Conservation (phyloP, 2,888 invertebrate species). For the Tridacna gigas region DNA sequence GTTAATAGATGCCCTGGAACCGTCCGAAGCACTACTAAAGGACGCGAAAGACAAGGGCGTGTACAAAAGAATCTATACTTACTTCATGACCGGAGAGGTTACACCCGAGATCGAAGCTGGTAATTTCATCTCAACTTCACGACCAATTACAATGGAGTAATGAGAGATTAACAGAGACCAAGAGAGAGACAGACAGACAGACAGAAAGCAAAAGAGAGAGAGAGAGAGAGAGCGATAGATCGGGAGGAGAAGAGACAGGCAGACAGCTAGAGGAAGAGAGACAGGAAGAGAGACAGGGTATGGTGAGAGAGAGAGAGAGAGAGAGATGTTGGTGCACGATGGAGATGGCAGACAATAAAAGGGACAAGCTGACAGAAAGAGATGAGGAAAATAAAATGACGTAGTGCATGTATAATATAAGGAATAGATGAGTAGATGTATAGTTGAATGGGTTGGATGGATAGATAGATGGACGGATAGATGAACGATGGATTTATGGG, state of each 20-base stretch:
- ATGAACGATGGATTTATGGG: background rate
- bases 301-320: constrained; percentile 1
- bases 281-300: background rate
- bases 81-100: constrained; percentile 11
- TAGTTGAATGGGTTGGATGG: background rate
- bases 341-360: background rate
- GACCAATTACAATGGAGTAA: background rate
- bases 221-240: background rate
- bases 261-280: background rate
- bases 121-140: background rate
- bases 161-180: background rate
- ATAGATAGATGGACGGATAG: background rate
- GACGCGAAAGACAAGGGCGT: background rate
- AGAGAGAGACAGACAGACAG: background rate
- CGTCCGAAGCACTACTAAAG: background rate
- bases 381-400: background rate
- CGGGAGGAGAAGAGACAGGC: background rate
- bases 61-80: background rate
- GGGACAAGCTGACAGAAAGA: background rate
- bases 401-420: no score
- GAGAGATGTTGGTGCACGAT: background rate
- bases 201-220: background rate
- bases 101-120: background rate
- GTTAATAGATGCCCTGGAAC: background rate
- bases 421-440: no score